A percentile compares a stretch with the other conserved stretches of the same genome.
Evolutionary conservation across 2,113 vertebrate species (phyloP).

Genomic region (Vulpes lagopus): DNA sequence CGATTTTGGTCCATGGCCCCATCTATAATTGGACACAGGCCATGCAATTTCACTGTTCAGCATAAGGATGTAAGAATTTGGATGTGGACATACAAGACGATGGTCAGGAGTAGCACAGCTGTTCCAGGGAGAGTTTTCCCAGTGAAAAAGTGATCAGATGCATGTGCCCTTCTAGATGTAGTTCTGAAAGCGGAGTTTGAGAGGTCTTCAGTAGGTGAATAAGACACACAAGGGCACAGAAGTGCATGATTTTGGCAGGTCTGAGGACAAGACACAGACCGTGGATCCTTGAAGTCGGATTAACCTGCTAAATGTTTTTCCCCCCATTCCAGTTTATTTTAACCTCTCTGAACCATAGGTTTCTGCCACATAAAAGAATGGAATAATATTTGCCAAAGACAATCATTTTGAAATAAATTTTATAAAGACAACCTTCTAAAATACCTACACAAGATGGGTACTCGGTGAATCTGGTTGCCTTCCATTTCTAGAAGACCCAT

Average conservation of each 20-base stretch:
- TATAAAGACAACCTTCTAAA: background rate
- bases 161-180: rapidly evolving
- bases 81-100: rapidly evolving
- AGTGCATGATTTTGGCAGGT: rapidly evolving
- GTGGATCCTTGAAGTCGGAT: no score
- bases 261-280: background rate
- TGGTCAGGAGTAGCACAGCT: rapidly evolving
- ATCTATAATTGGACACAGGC: rapidly evolving
- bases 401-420: background rate
- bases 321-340: background rate
- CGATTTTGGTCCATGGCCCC: no score
- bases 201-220: rapidly evolving
- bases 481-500: background rate
- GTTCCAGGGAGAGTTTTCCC: background rate
- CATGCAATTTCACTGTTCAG: rapidly evolving
- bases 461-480: background rate
- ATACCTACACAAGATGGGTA: rapidly evolving
- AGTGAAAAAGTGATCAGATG: background rate
- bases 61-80: no score
- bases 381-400: background rate
- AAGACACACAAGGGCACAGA: background rate
- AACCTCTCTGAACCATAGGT: background rate
- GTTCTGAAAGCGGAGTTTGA: background rate
- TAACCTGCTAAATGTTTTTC: background rate
- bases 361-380: background rate